Evolutionary conservation across 2,888 invertebrate species (phyloP).

Genomic region (Eulithis testata): DNA sequence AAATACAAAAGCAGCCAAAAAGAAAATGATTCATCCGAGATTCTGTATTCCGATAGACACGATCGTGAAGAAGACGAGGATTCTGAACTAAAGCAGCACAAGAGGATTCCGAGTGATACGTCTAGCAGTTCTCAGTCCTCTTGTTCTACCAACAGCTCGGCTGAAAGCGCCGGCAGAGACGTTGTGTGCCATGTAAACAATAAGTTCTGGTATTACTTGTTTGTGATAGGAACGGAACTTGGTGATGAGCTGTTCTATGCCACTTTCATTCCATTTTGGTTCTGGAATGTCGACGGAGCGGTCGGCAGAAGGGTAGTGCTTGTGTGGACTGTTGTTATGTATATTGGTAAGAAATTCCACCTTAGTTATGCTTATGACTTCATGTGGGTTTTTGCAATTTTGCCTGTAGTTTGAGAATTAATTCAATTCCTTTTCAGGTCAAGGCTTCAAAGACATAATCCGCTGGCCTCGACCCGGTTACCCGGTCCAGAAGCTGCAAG

Average conservation of each 20-base stretch:
- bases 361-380: too few species aligned
- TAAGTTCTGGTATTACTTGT: constrained; percentile 93
- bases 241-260: constrained; percentile 97
- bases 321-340: constrained; percentile 93
- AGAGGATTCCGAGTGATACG: constrained; percentile 71
- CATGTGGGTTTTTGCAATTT: too few species aligned
- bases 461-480: constrained; percentile 94
- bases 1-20: constrained; percentile 70
- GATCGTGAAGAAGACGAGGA: constrained; percentile 55
- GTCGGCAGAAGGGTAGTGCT: constrained; percentile 92
- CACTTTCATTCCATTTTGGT: constrained; percentile 96
- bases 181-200: constrained; percentile 86
- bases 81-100: constrained; percentile 62
- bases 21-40: constrained; percentile 57
- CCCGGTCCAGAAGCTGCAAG: constrained; percentile 92
- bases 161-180: constrained; percentile 63
- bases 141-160: constrained; percentile 69
- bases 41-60: constrained; percentile 61
- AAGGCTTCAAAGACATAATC: constrained; percentile 94
- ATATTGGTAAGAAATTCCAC: constrained; percentile 86
- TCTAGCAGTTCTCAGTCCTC: constrained; percentile 73
- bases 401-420: neutral
- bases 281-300: constrained; percentile 96
- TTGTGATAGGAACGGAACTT: constrained; percentile 92
- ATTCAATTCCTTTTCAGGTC: constrained; percentile 82